Conservation (phyloP, 2,113 vertebrate genomes). For the Misgurnus mizolepis region DNA sequence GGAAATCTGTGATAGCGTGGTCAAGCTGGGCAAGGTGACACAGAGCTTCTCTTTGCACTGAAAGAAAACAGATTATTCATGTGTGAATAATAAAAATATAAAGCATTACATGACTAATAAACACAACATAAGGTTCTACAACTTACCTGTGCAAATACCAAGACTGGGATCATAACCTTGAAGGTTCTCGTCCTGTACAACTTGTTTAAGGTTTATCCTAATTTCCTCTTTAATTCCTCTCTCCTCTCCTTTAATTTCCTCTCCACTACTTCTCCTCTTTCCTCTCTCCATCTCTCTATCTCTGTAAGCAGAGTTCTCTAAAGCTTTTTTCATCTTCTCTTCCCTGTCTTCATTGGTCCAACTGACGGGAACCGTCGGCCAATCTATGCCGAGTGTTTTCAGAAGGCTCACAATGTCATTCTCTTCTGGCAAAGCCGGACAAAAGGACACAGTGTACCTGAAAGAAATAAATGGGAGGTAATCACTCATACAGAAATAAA, state of each 20-base stretch:
- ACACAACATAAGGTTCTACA: too few species aligned
- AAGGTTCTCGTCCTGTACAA: slow-evolving; percentile 74
- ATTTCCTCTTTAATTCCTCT: slow-evolving; percentile 58
- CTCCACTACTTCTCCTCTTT: slow-evolving; percentile 49
- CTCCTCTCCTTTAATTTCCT: slow-evolving; percentile 52
- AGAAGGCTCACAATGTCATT: slow-evolving; percentile 73
- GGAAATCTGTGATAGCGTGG: slow-evolving; percentile 66
- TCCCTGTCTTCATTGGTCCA: slow-evolving; percentile 59
- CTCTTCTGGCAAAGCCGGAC: slow-evolving; percentile 73
- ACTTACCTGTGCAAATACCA: slow-evolving; percentile 57
- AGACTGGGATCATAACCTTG: slow-evolving; percentile 87
- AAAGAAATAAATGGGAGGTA: slow-evolving; percentile 5
- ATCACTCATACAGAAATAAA: not conserved
- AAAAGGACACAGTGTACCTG: slow-evolving; percentile 74
- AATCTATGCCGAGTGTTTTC: slow-evolving; percentile 76
- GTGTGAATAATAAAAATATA: too few species aligned
- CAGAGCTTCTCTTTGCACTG: slow-evolving; percentile 85
- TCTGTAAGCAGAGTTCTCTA: slow-evolving; percentile 67
- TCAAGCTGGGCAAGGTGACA: slow-evolving; percentile 82
- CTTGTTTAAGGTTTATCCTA: slow-evolving; percentile 76
- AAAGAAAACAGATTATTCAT: slow-evolving; percentile 27
- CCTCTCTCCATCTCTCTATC: slow-evolving; percentile 65
- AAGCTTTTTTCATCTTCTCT: slow-evolving; percentile 67
- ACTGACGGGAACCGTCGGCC: slow-evolving; percentile 67
- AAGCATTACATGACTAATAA: not conserved